A percentile compares a stretch with the other conserved stretches of the same genome.
Conservation (phyloP, 2,113 vertebrate genomes). For the Phylloscopus whistleri region DNA sequence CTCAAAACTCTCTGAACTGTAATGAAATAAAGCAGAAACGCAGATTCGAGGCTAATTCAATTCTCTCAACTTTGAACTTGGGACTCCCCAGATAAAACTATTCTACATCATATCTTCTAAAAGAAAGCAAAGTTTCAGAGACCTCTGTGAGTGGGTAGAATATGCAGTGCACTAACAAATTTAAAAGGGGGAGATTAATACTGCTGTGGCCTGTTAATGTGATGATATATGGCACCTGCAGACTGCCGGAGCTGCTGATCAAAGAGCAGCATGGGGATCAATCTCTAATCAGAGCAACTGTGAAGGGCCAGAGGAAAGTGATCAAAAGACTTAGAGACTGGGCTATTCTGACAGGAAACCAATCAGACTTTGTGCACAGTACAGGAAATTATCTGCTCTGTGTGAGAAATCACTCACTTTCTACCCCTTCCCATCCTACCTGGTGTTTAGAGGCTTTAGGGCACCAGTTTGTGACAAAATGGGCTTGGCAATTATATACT, state of each 20-base stretch:
- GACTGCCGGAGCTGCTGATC: slow-evolving; percentile 69
- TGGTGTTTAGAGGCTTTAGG: not conserved
- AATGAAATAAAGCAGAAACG: slow-evolving; percentile 6
- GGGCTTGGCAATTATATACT: not conserved
- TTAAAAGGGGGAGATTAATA: slow-evolving; percentile 1
- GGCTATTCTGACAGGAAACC: slow-evolving; percentile 70
- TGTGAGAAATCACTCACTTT: slow-evolving; percentile 1
- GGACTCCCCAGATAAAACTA: slow-evolving; percentile 7
- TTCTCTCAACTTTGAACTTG: slow-evolving; percentile 31
- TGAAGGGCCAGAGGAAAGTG: slow-evolving; percentile 66
- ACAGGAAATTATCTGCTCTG: slow-evolving; percentile 57
- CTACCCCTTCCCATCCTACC: not conserved
- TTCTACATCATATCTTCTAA: not conserved
- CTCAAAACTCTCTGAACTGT: not conserved
- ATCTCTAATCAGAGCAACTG: slow-evolving; percentile 67
- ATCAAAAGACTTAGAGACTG: slow-evolving; percentile 72
- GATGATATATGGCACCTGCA: slow-evolving; percentile 77
- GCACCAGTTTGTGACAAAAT: not conserved
- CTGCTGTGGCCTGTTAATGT: slow-evolving; percentile 57
- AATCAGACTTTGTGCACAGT: slow-evolving; percentile 70
- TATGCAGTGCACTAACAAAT: not conserved
- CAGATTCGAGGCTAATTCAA: not conserved
- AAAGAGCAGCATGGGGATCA: slow-evolving; percentile 71
- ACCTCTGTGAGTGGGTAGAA: not conserved
- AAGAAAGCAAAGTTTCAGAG: slow-evolving; percentile 1